phyloP scores from a whole-genome alignment of 2,888 invertebrate genomes.

The Cheilosia variabilis region DNA sequence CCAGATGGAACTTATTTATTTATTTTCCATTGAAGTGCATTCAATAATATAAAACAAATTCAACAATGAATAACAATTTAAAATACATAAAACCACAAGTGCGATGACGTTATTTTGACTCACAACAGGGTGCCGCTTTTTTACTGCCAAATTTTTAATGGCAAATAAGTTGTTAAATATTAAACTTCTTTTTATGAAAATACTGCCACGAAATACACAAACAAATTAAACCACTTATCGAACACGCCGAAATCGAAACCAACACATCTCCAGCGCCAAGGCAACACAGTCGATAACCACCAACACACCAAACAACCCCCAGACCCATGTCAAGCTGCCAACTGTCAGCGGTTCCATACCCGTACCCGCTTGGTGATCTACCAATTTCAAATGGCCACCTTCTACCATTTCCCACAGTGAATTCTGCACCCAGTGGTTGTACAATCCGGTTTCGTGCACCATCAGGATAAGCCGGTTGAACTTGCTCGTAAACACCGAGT shows the following conservation, averaged over 20 bases:
- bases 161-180: too few relatives aligned
- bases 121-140: too few relatives aligned
- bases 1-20: too few relatives aligned
- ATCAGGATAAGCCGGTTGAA: background rate
- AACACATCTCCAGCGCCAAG: background rate
- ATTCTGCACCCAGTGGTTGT: constrained; percentile 5
- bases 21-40: too few relatives aligned
- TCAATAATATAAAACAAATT: too few relatives aligned
- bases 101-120: too few relatives aligned
- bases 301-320: background rate
- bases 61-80: too few relatives aligned
- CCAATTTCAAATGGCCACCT: background rate
- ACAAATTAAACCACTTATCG: too few relatives aligned
- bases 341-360: background rate
- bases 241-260: background rate
- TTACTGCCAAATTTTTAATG: too few relatives aligned
- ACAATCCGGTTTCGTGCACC: constrained; percentile 14
- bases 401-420: constrained; percentile 18
- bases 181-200: too few relatives aligned
- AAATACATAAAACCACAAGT: too few relatives aligned
- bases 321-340: constrained; percentile 4
- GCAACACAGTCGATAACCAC: background rate
- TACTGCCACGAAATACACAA: too few relatives aligned
- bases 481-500: constrained; percentile 9
- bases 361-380: background rate